These are phyloP conservation scores for Brachirus orientalis DNA, from an alignment of 2,113 vertebrate genomes.

Conservation along the genomic window DNA sequence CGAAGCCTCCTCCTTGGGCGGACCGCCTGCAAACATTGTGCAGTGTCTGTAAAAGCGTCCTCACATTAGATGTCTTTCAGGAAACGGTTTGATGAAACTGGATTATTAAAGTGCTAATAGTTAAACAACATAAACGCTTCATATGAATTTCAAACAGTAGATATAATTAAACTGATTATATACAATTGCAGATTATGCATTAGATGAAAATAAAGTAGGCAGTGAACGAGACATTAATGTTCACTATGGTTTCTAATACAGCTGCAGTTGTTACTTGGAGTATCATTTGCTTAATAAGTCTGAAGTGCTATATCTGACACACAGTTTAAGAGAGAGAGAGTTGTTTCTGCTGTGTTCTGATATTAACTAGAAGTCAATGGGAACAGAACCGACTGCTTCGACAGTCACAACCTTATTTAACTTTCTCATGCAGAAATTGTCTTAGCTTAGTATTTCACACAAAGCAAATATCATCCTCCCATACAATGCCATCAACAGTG, in stretches of 20 bases:
- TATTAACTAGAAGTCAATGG: too few relatives aligned
- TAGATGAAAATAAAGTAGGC: too few relatives aligned
- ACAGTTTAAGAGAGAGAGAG: too few relatives aligned
- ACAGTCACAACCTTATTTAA: conserved; percentile 18
- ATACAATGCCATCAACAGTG: not conserved
- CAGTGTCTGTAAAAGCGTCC: conserved; percentile 1
- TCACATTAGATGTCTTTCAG: conserved; percentile 11
- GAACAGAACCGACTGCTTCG: conserved; percentile 1
- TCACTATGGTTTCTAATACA: too few relatives aligned
- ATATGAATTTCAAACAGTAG: conserved; percentile 11
- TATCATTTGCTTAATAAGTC: not conserved
- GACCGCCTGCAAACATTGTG: conserved; percentile 8
- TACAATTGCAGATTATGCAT: too few relatives aligned
- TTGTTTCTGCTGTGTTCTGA: too few relatives aligned
- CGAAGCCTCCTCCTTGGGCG: not conserved
- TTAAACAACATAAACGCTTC: not conserved
- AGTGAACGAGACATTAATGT: too few relatives aligned
- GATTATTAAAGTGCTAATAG: conserved; percentile 5
- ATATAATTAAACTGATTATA: too few relatives aligned
- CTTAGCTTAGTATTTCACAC: conserved; percentile 15
- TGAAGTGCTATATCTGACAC: conserved; percentile 1
- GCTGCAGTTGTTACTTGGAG: too few relatives aligned
- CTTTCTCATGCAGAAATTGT: conserved; percentile 20
- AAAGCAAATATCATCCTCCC: conserved; percentile 13
- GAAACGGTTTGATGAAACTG: conserved; percentile 16